Evolutionary conservation across 2,888 invertebrate species (phyloP).

Genomic region (Apantesis nais): DNA sequence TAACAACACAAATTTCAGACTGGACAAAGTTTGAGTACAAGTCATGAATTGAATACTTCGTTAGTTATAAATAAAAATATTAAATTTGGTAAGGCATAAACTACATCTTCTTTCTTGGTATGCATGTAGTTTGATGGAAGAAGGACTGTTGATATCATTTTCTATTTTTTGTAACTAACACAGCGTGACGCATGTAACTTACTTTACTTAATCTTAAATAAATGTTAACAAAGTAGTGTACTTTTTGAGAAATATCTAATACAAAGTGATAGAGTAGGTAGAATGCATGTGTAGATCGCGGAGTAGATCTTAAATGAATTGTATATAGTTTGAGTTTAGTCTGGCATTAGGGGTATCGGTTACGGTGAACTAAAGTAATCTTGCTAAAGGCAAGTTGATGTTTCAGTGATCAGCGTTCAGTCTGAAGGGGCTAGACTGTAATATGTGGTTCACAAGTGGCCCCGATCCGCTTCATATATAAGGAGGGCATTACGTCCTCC

Average conservation of each 20-base stretch:
- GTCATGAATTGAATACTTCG: not conserved
- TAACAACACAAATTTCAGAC: not conserved
- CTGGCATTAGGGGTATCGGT: constrained; percentile 71
- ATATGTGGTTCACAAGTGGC: constrained; percentile 63
- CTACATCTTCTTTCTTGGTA: not conserved
- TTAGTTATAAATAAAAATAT: not conserved
- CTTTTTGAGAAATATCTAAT: not conserved
- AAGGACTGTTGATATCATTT: constrained; percentile 18
- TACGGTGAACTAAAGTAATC: constrained; percentile 60
- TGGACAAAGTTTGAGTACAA: too few relatives aligned
- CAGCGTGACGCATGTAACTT: constrained; percentile 42
- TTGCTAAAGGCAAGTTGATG: constrained; percentile 76
- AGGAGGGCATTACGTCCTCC: constrained; percentile 77
- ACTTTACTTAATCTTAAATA: constrained; percentile 12
- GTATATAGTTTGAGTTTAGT: constrained; percentile 29
- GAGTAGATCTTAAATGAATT: constrained; percentile 21
- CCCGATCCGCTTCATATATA: constrained; percentile 67
- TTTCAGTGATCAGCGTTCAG: constrained; percentile 83
- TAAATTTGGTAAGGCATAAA: not conserved
- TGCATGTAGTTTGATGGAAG: constrained; percentile 27
- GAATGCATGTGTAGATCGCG: constrained; percentile 55
- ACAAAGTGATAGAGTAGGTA: constrained; percentile 11
- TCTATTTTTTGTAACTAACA: constrained; percentile 53
- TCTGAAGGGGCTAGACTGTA: constrained; percentile 81
- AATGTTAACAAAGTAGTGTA: not conserved